Base-by-base conservation (phyloP, 1,140 invertebrate species). In the Papilio aristodemus region DNA sequence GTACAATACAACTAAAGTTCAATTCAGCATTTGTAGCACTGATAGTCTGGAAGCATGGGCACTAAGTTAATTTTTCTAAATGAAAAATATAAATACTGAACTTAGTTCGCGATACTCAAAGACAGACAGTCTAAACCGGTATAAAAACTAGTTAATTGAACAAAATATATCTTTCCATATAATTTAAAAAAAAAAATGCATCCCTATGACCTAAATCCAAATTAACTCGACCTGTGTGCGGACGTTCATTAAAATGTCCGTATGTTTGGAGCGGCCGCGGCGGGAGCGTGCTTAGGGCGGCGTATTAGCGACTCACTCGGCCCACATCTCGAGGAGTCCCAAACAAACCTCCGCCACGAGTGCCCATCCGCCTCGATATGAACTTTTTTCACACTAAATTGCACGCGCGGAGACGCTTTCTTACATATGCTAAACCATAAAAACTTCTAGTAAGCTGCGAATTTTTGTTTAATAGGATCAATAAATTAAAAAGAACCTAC, bases 231-330 rank as follows among this genome's bases (percentile, higher is more conserved):
- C 9, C 46, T 10, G 43, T 54, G 43, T 54, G 46, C 46, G 46
- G 46, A 54, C 46, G 46, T 22, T 54, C 46, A 54, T 54, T 54
- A 54, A 54, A 54, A 54, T 54, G 46, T 54, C 46, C 46, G 46
- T 54, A 13, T 13, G 38, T 11, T 13, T 39, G 11, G 38, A 39
- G 38, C 17, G 17, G 10, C 17, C 11, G 9, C 19, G 46, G 46
- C 22, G 19, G 4, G 14, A 62, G 59, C 32, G 32, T 36, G 59
- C 59, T 62, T 36, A 36, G n/a, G 59, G 36, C 36, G 59, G 27
- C 59, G 17, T 62, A 62, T 62, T 62, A 62, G 59, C 32, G 59
- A 3, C 59, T 62, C 59, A 62, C 59, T 37, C 59, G 59, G 32
- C 59, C 36, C 36, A 62, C 59, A 62, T 62, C 36, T 62, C n/a